A percentile compares a stretch with the other conserved stretches of the same genome.
Evolutionary conservation across 1,140 invertebrate genomes (phyloP).

Genomic region (Eciton burchellii): DNA sequence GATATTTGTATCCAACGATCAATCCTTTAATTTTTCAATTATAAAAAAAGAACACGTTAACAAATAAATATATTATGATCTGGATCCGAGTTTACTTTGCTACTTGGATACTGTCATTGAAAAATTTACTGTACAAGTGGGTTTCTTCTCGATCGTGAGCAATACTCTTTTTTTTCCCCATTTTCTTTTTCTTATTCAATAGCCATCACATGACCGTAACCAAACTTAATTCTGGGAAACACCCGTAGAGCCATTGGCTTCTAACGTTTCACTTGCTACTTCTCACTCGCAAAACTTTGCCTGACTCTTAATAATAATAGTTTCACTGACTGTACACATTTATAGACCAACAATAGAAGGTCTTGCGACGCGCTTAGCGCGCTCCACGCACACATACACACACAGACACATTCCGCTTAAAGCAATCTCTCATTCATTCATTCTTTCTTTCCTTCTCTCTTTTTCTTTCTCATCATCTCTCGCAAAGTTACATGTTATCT

Average conservation of each 20-base stretch:
- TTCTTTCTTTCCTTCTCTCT: conserved; percentile 40
- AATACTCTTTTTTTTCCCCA: conserved; percentile 65
- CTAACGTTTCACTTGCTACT: conserved; percentile 66
- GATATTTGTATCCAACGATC: conserved; percentile 46
- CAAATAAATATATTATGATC: conserved; percentile 81
- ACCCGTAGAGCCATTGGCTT: conserved; percentile 71
- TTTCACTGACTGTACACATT: conserved; percentile 86
- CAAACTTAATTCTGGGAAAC: conserved; percentile 70
- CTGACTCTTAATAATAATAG: conserved; percentile 86
- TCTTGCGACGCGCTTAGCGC: conserved; percentile 82
- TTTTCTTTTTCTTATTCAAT: conserved; percentile 71
- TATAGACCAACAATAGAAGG: conserved; percentile 86
- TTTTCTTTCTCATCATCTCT: conserved; percentile 51
- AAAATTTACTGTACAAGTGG: conserved; percentile 83
- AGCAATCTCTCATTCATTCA: conserved; percentile 22
- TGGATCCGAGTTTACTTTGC: conserved; percentile 78
- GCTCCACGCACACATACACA: conserved; percentile 80
- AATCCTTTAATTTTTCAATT: conserved; percentile 47
- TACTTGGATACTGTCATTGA: conserved; percentile 67
- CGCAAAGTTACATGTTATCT: conserved; percentile 14
- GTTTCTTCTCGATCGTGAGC: conserved; percentile 66
- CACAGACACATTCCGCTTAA: conserved; percentile 71
- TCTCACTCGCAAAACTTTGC: conserved; percentile 78
- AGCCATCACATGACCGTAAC: conserved; percentile 61
- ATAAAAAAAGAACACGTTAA: conserved; percentile 70